A percentile compares a stretch with the other conserved stretches of the same genome.
phyloP scores from a whole-genome alignment of 1,140 invertebrate species.

The Heliothis subflexa region DNA sequence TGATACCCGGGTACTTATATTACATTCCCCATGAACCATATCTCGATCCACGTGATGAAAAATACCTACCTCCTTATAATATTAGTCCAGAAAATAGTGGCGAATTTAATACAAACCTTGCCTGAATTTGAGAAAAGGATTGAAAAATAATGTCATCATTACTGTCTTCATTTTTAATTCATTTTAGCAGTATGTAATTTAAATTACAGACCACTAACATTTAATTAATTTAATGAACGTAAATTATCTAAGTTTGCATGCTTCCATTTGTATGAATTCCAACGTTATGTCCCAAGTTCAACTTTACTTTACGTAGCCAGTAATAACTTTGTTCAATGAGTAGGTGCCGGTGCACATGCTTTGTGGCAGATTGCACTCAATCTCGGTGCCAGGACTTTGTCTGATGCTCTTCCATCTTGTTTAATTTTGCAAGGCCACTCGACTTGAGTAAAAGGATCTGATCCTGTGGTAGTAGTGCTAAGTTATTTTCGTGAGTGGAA shows the following conservation, averaged over 20 bases:
- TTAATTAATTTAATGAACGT: too few species aligned
- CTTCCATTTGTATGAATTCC: neutral
- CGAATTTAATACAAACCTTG: too few species aligned
- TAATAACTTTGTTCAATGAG: neutral
- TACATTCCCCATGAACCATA: too few species aligned
- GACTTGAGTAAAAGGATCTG: slow-evolving; percentile 2
- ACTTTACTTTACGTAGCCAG: slow-evolving; percentile 16
- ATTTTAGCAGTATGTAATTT: too few species aligned
- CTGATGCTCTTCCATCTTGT: slow-evolving; percentile 46
- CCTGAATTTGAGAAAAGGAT: too few species aligned
- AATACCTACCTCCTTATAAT: too few species aligned
- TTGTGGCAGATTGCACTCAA: slow-evolving; percentile 63
- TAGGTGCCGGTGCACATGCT: slow-evolving; percentile 46
- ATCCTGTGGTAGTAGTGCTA: neutral
- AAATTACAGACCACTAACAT: too few species aligned
- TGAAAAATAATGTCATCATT: too few species aligned
- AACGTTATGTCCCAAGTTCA: neutral
- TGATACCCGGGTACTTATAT: neutral
- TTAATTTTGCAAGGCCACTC: slow-evolving; percentile 49
- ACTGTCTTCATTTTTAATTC: too few species aligned
- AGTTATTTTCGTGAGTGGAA: neutral
- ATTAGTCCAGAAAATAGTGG: too few species aligned
- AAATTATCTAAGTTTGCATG: too few species aligned
- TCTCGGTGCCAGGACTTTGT: slow-evolving; percentile 55
- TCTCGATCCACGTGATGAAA: too few species aligned